Evolutionary conservation across 2,797 vertebrate genomes (phyloP).

Genomic region (Falco columbarius): DNA sequence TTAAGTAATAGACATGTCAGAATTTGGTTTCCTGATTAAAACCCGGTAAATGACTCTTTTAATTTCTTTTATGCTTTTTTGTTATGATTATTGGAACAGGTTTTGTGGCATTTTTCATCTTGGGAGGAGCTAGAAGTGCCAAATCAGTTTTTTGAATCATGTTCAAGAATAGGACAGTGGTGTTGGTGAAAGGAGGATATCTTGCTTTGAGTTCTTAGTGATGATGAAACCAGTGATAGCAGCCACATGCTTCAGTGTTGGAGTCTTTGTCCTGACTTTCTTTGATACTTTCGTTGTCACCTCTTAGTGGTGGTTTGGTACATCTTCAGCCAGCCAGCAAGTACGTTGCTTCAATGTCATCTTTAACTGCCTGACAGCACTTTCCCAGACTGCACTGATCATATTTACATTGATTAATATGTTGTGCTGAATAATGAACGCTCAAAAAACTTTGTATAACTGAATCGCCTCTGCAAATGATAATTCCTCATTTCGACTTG

Average conservation of each 20-base stretch:
- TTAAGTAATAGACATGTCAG: not conserved
- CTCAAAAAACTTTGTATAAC: conserved; percentile 11
- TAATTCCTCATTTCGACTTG: not conserved
- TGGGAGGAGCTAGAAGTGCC: not conserved
- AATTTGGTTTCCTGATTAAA: not conserved
- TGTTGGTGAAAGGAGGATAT: not conserved
- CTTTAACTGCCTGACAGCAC: not conserved
- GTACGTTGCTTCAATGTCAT: conserved; percentile 6
- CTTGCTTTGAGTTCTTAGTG: not conserved
- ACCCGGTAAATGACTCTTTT: not conserved
- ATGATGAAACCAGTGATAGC: not conserved
- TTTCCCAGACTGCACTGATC: conserved; percentile 33
- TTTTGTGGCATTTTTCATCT: not conserved
- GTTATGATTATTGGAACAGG: not conserved
- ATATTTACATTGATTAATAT: conserved; percentile 62
- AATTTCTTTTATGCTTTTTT: not conserved
- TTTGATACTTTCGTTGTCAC: not conserved
- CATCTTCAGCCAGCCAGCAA: not conserved
- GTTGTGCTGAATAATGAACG: conserved; percentile 46
- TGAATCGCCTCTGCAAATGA: conserved; percentile 8
- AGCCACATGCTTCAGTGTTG: not conserved
- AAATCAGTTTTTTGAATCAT: not conserved
- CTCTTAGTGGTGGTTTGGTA: not conserved
- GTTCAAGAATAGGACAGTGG: not conserved
- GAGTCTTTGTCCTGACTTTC: not conserved